Conservation (phyloP, 2,113 vertebrate species). For the Notothenia rossii region DNA sequence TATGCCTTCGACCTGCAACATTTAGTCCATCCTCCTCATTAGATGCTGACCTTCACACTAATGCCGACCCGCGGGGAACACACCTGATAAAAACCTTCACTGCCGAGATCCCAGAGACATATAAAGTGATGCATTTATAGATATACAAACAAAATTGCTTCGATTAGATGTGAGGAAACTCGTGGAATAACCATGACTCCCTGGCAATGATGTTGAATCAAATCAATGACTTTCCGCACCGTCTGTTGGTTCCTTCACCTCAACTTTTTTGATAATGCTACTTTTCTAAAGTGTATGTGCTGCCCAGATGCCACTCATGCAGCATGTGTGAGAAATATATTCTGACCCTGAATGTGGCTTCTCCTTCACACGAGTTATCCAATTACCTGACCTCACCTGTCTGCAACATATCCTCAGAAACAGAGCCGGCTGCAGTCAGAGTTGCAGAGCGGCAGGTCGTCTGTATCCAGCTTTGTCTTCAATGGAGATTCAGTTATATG, state of each 20-base stretch:
- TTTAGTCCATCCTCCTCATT: conserved; percentile 53
- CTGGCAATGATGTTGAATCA: not conserved
- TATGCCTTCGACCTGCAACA: conserved; percentile 55
- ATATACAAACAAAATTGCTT: conserved; percentile 4
- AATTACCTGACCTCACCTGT: conserved; percentile 43
- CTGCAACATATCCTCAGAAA: not conserved
- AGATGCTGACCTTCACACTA: conserved; percentile 66
- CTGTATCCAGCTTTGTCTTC: conserved; percentile 7
- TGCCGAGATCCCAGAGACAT: conserved; percentile 16
- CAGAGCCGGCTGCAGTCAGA: not conserved
- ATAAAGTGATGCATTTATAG: conserved; percentile 10
- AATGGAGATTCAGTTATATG: conserved; percentile 18
- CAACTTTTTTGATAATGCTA: conserved; percentile 1
- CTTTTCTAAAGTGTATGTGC: not conserved
- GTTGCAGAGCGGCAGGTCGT: not conserved
- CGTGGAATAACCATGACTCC: not conserved
- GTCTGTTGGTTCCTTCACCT: not conserved
- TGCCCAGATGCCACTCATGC: not conserved
- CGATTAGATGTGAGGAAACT: not conserved
- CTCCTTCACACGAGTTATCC: conserved; percentile 25
- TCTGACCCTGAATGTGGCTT: conserved; percentile 23
- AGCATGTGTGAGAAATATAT: conserved; percentile 20
- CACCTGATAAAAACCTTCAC: conserved; percentile 5
- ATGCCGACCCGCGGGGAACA: conserved; percentile 24
- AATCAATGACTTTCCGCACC: conserved; percentile 1